These are phyloP conservation scores for Sesamia nonagrioides DNA, from an alignment of 1,140 invertebrate genomes.

Conservation along the genomic window DNA sequence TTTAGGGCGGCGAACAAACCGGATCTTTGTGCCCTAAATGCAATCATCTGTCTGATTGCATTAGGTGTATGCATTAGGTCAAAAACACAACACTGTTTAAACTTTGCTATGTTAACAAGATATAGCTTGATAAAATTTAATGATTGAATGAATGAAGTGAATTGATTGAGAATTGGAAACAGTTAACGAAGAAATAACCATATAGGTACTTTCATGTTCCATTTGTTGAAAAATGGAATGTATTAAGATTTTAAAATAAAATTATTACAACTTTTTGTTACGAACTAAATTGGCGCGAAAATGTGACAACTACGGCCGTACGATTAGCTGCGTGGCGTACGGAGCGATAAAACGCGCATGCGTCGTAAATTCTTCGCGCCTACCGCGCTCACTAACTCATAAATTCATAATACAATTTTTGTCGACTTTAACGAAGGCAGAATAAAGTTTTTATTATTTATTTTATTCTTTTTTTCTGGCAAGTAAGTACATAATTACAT, in stretches of 20 bases:
- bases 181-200: too few relatives aligned
- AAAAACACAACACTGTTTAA: conserved; percentile 63
- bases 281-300: conserved; percentile 73
- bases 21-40: conserved; percentile 76
- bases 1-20: conserved; percentile 71
- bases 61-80: conserved; percentile 67
- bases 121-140: background rate
- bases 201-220: background rate
- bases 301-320: conserved; percentile 64
- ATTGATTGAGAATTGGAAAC: too few relatives aligned
- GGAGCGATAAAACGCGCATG: conserved; percentile 66
- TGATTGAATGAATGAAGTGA: too few relatives aligned
- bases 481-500: background rate
- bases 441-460: background rate
- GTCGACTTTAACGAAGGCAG: background rate
- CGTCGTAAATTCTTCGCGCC: conserved; percentile 68
- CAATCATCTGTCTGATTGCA: conserved; percentile 67
- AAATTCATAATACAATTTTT: conserved; percentile 30
- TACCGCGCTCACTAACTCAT: conserved; percentile 58
- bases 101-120: conserved; percentile 14
- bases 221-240: conserved; percentile 8
- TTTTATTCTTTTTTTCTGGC: background rate
- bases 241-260: conserved; percentile 48
- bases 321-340: conserved; percentile 49
- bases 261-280: conserved; percentile 49